These are phyloP conservation scores for Trachymyrmex septentrionalis DNA, from an alignment of 1,140 invertebrate species.

Conservation along the genomic window DNA sequence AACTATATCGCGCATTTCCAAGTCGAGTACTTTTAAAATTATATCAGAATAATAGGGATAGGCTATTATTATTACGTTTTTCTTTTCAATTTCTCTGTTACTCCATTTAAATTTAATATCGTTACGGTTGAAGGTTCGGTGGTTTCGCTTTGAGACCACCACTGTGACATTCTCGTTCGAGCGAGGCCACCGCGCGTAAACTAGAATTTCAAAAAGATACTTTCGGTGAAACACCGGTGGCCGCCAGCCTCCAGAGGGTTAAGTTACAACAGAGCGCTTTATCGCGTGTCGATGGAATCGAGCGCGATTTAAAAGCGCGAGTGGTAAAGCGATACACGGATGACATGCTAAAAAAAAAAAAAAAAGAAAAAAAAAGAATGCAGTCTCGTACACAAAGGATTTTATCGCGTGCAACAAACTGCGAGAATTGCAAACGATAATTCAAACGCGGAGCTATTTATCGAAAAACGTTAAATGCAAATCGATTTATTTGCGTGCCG, in stretches of 20 bases:
- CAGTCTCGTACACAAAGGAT: slow-evolving; percentile 46
- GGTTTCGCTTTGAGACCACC: slow-evolving; percentile 18
- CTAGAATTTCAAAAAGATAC: slow-evolving; percentile 43
- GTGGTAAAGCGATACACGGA: slow-evolving; percentile 47
- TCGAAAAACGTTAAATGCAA: slow-evolving; percentile 21
- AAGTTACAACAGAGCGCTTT: slow-evolving; percentile 41
- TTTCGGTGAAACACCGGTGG: slow-evolving; percentile 3
- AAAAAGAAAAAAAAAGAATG: slow-evolving; percentile 33
- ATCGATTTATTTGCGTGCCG: slow-evolving; percentile 5
- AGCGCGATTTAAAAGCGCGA: slow-evolving; percentile 50
- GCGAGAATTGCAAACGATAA: slow-evolving; percentile 35
- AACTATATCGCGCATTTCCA: not conserved
- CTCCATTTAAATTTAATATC: slow-evolving; percentile 21
- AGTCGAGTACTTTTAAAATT: not conserved
- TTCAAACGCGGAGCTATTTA: slow-evolving; percentile 35
- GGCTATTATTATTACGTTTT: slow-evolving; percentile 3
- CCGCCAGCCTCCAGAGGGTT: not conserved
- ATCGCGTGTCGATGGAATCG: slow-evolving; percentile 41
- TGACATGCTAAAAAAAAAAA: not conserved
- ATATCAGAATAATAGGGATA: not conserved
- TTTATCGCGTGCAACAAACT: slow-evolving; percentile 42
- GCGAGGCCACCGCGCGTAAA: not conserved
- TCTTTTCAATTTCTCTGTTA: not conserved
- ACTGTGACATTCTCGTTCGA: slow-evolving; percentile 9
- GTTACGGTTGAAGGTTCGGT: slow-evolving; percentile 21